Base-by-base conservation (phyloP, 1,140 invertebrate species). In the Araneus ventricosus region DNA sequence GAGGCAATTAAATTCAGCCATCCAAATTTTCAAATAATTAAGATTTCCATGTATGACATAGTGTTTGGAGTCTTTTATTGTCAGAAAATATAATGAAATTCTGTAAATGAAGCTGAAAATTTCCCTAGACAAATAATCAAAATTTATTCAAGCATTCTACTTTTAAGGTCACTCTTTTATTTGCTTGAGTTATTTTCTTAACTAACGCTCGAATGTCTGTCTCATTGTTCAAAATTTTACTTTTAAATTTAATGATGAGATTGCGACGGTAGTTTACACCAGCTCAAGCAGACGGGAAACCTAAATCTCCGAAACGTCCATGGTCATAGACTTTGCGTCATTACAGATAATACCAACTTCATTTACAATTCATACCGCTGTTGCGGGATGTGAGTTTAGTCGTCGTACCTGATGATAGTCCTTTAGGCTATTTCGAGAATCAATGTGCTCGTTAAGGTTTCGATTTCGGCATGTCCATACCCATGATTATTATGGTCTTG, bases 351-450 rank as follows among this genome's bases (percentile, higher is more conserved):
- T 22, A 20, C 27, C 67, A 22, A 75, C 67, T 75, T 75, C 67
- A 75, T 75, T 75, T 75, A 30, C 67, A 75, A 75, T 75, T 75
- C 67, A 75, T 75, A 30, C 27, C 30, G 8, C 20, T 75, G 30
- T 17, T 75, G 30, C 1, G 67, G 30, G 14, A 37, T 34, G 30
- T 34, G 67, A 30, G 4, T 4, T 30, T 75, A 22, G 27, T 30
- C 8, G 34, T 14, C 20, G 67, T 34, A 34, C 34, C 17, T 5
- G 10, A 34, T 20, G 30, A 34, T 34, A 34, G 30, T 75, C 67
- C 67, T 75, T 75, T 75, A 20, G 67, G 67, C 67, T 75, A 30
- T 34, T 34, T 75, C 30, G 67, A 75, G 67, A 75, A 75, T 34
- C 27, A 75, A 30, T 17, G 30, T 20, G 34, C 67, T 75, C 67